Conservation (phyloP, 2,113 vertebrate species). For the Chunga burmeisteri region DNA sequence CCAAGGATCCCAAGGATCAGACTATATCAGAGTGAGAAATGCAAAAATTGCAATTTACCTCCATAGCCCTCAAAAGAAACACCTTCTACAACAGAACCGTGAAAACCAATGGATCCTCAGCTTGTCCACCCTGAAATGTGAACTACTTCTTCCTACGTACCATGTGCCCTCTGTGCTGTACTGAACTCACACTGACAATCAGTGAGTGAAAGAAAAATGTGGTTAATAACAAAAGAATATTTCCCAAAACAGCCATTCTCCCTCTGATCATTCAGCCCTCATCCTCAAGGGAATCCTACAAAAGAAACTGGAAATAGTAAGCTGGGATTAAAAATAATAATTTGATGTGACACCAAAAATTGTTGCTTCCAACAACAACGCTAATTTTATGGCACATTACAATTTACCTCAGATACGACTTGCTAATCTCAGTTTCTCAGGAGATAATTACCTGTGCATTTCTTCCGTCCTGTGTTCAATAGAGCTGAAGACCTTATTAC, state of each 20-base stretch:
- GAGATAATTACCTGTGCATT: conserved; percentile 41
- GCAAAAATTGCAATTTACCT: neutral
- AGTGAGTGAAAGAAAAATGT: neutral
- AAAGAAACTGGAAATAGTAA: neutral
- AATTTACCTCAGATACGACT: neutral
- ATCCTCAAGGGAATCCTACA: neutral
- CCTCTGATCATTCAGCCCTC: neutral
- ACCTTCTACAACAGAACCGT: neutral
- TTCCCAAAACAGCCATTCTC: neutral
- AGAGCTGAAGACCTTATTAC: conserved; percentile 43
- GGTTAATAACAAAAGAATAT: neutral
- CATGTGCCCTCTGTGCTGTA: neutral
- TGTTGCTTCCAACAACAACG: neutral
- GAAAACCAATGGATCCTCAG: neutral
- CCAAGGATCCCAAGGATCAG: neutral
- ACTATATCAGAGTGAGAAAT: neutral
- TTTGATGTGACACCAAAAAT: neutral
- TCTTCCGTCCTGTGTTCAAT: neutral
- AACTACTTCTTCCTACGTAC: neutral
- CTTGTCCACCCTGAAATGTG: neutral
- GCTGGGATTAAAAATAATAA: neutral
- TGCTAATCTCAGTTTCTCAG: conserved; percentile 26
- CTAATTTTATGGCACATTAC: neutral
- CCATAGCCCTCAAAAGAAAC: neutral
- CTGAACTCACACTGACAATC: neutral